Conservation (phyloP, 1,140 invertebrate species). For the Caenorhabditis latens region DNA sequence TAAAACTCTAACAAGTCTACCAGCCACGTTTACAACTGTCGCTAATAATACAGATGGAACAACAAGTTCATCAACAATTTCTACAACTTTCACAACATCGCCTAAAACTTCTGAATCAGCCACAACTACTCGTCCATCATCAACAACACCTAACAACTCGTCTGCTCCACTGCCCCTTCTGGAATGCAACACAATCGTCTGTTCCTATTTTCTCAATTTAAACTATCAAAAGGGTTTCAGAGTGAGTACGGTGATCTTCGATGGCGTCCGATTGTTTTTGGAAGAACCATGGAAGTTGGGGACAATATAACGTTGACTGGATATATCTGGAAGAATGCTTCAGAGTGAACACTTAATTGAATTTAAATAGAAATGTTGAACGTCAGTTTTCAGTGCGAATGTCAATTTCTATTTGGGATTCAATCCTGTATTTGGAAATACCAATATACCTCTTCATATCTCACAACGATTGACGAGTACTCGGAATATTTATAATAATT, state of each 20-base stretch:
- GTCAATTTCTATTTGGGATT: background rate
- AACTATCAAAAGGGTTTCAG: background rate
- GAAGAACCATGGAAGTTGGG: background rate
- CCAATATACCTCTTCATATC: too few relatives aligned
- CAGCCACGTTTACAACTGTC: too few relatives aligned
- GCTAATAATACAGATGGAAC: too few relatives aligned
- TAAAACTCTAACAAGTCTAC: too few relatives aligned
- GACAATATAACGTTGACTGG: slow-evolving; percentile 3
- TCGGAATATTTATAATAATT: too few relatives aligned
- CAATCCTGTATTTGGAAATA: background rate
- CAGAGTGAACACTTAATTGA: background rate
- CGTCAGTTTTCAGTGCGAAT: background rate
- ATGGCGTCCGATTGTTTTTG: background rate
- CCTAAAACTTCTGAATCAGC: background rate
- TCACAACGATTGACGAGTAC: too few relatives aligned
- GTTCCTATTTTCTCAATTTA: background rate
- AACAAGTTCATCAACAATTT: too few relatives aligned
- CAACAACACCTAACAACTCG: background rate
- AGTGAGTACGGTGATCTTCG: background rate
- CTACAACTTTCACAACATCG: too few relatives aligned
- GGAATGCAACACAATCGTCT: slow-evolving; percentile 6
- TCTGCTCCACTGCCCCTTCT: background rate
- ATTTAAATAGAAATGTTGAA: background rate
- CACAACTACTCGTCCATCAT: background rate
- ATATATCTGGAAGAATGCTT: background rate